Percentiles rank a stretch among this genome's conserved stretches.
Conservation (phyloP, 2,797 vertebrate genomes). For the Enteromius unitaeniatus region DNA sequence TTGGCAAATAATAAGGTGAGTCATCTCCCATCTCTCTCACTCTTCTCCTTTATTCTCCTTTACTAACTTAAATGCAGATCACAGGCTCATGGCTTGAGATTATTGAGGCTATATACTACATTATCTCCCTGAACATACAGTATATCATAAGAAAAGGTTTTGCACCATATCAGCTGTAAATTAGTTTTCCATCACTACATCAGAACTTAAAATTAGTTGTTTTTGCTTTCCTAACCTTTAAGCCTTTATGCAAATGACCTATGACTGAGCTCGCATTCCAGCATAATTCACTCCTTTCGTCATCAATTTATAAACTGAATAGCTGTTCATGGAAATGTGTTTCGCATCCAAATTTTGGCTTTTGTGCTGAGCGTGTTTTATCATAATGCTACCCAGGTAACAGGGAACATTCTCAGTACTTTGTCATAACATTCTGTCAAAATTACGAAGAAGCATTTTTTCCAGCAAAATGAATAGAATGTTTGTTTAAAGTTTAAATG, state of each 20-base stretch:
- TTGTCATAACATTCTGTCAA: background rate
- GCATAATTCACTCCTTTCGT: background rate
- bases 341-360: background rate
- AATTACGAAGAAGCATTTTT: background rate
- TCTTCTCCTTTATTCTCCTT: background rate
- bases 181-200: background rate
- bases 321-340: background rate
- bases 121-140: background rate
- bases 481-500: background rate
- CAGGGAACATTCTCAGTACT: background rate
- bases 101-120: background rate
- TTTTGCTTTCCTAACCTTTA: background rate
- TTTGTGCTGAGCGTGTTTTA: background rate
- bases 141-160: background rate
- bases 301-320: background rate
- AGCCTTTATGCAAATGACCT: background rate
- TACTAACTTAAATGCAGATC: background rate
- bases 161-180: background rate
- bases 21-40: conserved; percentile 20
- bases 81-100: background rate
- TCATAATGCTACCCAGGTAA: background rate
- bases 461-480: background rate
- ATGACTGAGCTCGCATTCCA: background rate
- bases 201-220: background rate
- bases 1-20: conserved; percentile 96